phyloP scores from a whole-genome alignment of 1,140 invertebrate species.

The Sitophilus oryzae region DNA sequence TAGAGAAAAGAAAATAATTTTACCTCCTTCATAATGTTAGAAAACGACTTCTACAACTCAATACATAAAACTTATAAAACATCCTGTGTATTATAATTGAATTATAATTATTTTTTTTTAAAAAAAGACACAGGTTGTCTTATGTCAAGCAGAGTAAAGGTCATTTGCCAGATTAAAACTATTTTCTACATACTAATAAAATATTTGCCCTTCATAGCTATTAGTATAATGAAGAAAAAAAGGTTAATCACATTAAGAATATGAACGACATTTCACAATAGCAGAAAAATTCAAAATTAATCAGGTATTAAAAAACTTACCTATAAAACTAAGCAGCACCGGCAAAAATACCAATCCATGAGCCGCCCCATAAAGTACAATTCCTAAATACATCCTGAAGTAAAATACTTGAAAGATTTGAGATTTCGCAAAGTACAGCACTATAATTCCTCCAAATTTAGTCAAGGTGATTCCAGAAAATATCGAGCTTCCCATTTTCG shows the following conservation, averaged over 20 bases:
- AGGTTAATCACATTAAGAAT: too few relatives aligned
- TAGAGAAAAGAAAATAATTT: too few relatives aligned
- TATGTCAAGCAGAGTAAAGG: not conserved
- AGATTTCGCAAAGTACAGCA: constrained; percentile 92
- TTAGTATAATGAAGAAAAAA: too few relatives aligned
- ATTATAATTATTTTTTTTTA: not conserved
- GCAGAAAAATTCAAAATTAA: too few relatives aligned
- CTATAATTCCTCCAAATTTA: constrained; percentile 92
- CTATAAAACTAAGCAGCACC: constrained; percentile 91
- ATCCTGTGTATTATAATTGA: too few relatives aligned
- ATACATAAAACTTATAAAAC: too few relatives aligned
- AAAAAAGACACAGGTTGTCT: not conserved
- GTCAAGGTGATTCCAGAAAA: constrained; percentile 96
- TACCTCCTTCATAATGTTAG: too few relatives aligned
- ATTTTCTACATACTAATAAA: too few relatives aligned
- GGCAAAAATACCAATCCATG: constrained; percentile 96
- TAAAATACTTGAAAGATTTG: constrained; percentile 98
- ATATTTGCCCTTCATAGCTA: too few relatives aligned
- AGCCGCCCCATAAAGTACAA: constrained; percentile 91
- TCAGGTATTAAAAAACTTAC: too few relatives aligned
- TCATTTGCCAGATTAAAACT: not conserved
- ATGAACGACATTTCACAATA: too few relatives aligned
- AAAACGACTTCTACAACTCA: too few relatives aligned
- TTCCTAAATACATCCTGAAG: constrained; percentile 97
- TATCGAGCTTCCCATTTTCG: constrained; percentile 92